Conservation (phyloP, 92 coral and sea anemone genomes). For the Ricordea florida region DNA sequence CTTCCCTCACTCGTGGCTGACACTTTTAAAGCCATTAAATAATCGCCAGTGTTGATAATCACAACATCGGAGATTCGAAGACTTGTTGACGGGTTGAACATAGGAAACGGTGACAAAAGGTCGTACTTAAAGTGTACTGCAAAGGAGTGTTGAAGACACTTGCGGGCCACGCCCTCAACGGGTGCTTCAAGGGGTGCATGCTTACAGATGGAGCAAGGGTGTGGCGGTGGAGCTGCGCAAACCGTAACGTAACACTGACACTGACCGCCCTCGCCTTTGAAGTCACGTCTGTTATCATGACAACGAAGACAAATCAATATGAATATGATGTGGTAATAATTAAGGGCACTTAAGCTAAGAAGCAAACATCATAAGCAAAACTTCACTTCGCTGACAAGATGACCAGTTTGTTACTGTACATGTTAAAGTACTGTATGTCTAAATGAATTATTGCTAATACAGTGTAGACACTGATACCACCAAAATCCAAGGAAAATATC, state of each 20-base stretch:
- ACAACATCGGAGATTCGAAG: conserved; percentile 68
- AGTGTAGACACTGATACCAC: too few species aligned
- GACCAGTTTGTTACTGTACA: too few species aligned
- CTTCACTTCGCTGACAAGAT: too few species aligned
- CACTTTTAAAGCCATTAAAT: conserved; percentile 71
- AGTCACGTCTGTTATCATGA: neutral
- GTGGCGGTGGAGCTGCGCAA: conserved; percentile 72
- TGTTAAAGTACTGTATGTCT: too few species aligned
- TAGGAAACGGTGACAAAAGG: conserved; percentile 84
- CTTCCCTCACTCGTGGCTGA: neutral
- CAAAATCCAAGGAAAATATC: neutral
- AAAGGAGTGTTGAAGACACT: conserved; percentile 69
- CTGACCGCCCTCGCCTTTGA: conserved; percentile 60
- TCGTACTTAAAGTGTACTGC: conserved; percentile 76
- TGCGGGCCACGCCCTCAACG: neutral
- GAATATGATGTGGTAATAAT: neutral
- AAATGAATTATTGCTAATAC: too few species aligned
- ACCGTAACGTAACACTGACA: conserved; percentile 80
- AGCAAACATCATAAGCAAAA: too few species aligned
- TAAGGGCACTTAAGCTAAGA: too few species aligned
- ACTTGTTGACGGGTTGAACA: conserved; percentile 67
- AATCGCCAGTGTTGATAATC: conserved; percentile 82
- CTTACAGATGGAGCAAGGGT: conserved; percentile 53
- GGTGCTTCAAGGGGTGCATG: neutral
- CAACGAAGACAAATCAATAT: neutral